Conservation (phyloP, 2,113 vertebrate genomes). For the Bettongia penicillata region DNA sequence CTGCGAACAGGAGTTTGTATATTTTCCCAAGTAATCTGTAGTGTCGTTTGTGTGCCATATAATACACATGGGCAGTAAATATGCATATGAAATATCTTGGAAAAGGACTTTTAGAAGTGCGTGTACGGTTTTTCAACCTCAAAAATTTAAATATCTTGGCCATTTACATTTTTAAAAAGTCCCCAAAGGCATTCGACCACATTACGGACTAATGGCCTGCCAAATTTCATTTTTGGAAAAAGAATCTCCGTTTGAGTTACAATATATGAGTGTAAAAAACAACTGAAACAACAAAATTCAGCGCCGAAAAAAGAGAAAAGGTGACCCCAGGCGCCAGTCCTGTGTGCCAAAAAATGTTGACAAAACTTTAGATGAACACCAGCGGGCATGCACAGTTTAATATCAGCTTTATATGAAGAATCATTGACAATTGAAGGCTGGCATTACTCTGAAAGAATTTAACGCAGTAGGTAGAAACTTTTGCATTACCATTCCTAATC, state of each 20-base stretch:
- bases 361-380: constrained; percentile 82
- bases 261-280: constrained; percentile 78
- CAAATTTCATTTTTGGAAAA: constrained; percentile 79
- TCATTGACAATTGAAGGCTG: constrained; percentile 83
- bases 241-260: constrained; percentile 79
- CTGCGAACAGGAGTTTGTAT: constrained; percentile 78
- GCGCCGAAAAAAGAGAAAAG: constrained; percentile 73
- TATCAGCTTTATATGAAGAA: constrained; percentile 80
- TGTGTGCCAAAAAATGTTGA: constrained; percentile 80
- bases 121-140: constrained; percentile 83
- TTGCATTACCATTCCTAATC: constrained; percentile 85
- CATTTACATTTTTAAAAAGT: constrained; percentile 86
- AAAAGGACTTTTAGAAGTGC: constrained; percentile 84
- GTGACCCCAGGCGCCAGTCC: constrained; percentile 78
- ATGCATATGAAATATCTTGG: constrained; percentile 83
- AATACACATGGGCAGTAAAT: constrained; percentile 84
- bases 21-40: constrained; percentile 83
- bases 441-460: constrained; percentile 83
- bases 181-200: constrained; percentile 85
- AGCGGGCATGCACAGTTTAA: constrained; percentile 81
- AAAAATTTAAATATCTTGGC: constrained; percentile 83
- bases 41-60: constrained; percentile 78
- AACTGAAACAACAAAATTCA: constrained; percentile 87
- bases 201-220: constrained; percentile 83
- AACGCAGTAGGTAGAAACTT: constrained; percentile 79